phyloP scores from a whole-genome alignment of 2,797 vertebrate species.

The Rhabdophis nuchalis region DNA sequence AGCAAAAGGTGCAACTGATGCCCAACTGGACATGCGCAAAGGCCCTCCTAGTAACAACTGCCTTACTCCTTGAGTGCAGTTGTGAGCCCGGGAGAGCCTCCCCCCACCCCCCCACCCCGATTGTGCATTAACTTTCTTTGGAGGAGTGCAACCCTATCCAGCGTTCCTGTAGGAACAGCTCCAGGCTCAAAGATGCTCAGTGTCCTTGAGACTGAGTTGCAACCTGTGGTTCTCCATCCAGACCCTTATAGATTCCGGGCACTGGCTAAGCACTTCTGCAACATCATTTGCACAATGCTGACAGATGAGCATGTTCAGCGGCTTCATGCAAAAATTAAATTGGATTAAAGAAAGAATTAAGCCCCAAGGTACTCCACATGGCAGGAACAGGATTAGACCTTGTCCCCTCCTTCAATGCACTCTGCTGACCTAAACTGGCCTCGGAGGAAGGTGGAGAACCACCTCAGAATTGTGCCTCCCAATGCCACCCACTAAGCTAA shows the following conservation, averaged over 20 bases:
- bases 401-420: background rate
- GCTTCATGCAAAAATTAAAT: background rate
- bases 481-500: background rate
- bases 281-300: background rate
- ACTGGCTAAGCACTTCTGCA: background rate
- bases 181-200: background rate
- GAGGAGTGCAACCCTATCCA: background rate
- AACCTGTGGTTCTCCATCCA: background rate
- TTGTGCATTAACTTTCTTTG: background rate
- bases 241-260: background rate
- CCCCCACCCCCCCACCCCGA: background rate
- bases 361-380: background rate
- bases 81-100: background rate
- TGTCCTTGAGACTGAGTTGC: background rate
- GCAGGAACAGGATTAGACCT: background rate
- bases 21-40: background rate
- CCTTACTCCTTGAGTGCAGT: background rate
- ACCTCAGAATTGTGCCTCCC: background rate
- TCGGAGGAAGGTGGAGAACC: background rate
- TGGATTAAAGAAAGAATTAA: background rate
- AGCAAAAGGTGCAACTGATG: background rate
- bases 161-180: background rate
- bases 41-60: background rate
- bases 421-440: background rate
- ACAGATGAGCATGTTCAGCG: background rate